Evolutionary conservation across 1,140 invertebrate genomes (phyloP).

Genomic region (Dufourea novaeangliae): DNA sequence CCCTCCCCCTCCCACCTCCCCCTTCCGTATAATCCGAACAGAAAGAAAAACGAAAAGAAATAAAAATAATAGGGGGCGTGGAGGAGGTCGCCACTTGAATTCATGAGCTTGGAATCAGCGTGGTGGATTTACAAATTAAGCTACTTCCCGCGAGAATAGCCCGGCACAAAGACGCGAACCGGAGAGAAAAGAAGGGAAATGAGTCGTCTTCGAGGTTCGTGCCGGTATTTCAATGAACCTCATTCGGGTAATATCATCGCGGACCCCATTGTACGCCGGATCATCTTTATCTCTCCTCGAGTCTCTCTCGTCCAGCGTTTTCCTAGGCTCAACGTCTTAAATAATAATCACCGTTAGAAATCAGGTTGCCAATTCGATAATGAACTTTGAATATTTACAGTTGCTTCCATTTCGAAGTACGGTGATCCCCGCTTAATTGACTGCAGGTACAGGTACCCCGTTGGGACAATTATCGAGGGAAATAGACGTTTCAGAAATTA

Average conservation of each 20-base stretch:
- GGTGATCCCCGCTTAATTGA: no score
- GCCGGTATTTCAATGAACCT: constrained; percentile 52
- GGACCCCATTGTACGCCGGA: constrained; percentile 17
- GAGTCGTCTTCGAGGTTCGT: constrained; percentile 34
- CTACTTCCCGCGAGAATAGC: constrained; percentile 18
- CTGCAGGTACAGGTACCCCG: no score
- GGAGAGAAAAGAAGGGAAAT: constrained; percentile 35
- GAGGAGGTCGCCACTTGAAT: constrained; percentile 10
- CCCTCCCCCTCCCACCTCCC: background rate
- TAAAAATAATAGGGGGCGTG: background rate
- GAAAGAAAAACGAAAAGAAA: no score
- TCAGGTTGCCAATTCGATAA: constrained; percentile 10
- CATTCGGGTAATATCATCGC: constrained; percentile 43
- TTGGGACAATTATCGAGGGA: no score
- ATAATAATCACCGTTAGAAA: constrained; percentile 26
- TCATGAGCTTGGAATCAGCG: constrained; percentile 25
- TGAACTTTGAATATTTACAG: constrained; percentile 35
- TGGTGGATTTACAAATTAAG: constrained; percentile 56
- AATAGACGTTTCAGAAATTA: no score
- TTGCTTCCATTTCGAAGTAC: no score
- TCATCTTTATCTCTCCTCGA: constrained; percentile 37
- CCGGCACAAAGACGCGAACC: constrained; percentile 29
- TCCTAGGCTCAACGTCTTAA: background rate
- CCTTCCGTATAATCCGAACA: background rate
- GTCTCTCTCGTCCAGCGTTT: constrained; percentile 19